phyloP scores from a whole-genome alignment of 30 jellyfish, hydroid and myxozoan genomes.

The Turritopsis rubra region DNA sequence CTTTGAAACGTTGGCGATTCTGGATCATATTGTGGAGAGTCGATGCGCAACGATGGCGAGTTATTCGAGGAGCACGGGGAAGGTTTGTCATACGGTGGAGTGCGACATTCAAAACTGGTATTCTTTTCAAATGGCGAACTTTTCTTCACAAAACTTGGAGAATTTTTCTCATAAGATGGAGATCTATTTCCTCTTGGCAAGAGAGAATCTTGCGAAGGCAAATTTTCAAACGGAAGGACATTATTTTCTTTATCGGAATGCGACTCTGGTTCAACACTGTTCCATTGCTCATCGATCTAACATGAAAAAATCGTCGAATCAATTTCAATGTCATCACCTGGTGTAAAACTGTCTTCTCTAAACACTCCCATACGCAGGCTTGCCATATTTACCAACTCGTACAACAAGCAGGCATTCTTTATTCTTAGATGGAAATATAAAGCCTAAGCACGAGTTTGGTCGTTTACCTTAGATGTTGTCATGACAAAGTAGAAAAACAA shows the following conservation, averaged over 20 bases:
- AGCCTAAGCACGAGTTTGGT: too few relatives aligned
- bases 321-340: not conserved
- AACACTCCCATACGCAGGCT: too few relatives aligned
- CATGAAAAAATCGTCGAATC: not conserved
- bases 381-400: too few relatives aligned
- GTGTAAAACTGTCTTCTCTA: not conserved
- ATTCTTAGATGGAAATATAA: too few relatives aligned
- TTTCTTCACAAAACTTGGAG: not conserved
- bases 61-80: not conserved
- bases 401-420: too few relatives aligned
- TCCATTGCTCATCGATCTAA: not conserved
- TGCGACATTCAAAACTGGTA: not conserved
- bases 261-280: not conserved
- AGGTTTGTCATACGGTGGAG: not conserved
- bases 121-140: not conserved
- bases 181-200: not conserved
- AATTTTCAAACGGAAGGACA: not conserved
- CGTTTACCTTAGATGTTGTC: too few relatives aligned
- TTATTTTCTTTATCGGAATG: constrained; percentile 7
- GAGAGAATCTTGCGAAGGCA: not conserved
- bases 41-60: not conserved
- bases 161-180: not conserved
- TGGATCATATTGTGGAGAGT: not conserved
- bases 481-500: too few relatives aligned
- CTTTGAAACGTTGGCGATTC: not conserved